Percentiles rank a stretch among this genome's conserved stretches.
These are phyloP conservation scores for Melipona bicolor DNA, from an alignment of 2,888 invertebrate genomes.

Conservation along the genomic window DNA sequence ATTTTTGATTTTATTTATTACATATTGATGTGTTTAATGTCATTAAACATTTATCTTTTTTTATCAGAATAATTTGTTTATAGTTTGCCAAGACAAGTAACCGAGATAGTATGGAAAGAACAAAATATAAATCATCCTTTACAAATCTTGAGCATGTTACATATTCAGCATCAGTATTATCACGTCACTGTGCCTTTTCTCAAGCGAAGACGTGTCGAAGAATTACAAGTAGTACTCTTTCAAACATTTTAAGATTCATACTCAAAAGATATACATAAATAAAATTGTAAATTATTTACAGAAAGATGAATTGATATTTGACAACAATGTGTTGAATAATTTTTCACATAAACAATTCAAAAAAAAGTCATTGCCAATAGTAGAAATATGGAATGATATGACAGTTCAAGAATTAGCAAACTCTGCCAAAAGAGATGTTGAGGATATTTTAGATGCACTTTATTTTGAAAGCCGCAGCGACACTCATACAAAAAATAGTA, in stretches of 20 bases:
- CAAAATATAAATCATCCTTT: constrained; percentile 36
- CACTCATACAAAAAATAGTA: constrained; percentile 85
- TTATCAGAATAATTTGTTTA: constrained; percentile 8
- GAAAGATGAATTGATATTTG: neutral
- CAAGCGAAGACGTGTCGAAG: constrained; percentile 85
- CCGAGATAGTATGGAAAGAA: constrained; percentile 52
- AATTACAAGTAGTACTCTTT: constrained; percentile 87
- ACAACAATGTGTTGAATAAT: neutral
- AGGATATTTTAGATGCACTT: constrained; percentile 89
- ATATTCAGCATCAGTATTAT: constrained; percentile 69
- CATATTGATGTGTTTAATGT: neutral
- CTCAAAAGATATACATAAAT: neutral
- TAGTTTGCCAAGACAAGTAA: constrained; percentile 58
- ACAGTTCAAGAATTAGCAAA: constrained; percentile 91
- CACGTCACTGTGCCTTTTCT: constrained; percentile 82
- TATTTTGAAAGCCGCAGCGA: constrained; percentile 87
- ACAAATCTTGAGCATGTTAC: constrained; percentile 27
- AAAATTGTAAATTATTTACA: constrained; percentile 20
- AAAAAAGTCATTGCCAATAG: constrained; percentile 81
- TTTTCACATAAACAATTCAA: neutral
- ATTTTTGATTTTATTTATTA: neutral
- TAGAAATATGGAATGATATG: constrained; percentile 93
- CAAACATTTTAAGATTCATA: neutral
- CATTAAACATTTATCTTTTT: neutral
- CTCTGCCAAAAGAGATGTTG: constrained; percentile 87